Evolutionary conservation across 2,797 vertebrate species (phyloP).

Genomic region (Mionectes olivaceus): DNA sequence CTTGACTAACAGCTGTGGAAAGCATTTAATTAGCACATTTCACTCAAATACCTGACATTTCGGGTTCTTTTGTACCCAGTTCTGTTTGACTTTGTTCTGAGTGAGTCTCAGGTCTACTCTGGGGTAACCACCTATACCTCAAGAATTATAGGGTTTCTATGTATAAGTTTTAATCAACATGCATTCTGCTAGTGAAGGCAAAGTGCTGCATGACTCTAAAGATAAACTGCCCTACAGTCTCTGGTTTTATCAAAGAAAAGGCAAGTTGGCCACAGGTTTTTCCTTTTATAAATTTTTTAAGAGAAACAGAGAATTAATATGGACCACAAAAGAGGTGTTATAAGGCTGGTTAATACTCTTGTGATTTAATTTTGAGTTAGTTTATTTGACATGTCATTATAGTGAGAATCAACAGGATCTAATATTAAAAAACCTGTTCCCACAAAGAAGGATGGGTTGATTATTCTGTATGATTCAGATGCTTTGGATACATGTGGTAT

Average conservation of each 20-base stretch:
- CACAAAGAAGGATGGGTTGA: neutral
- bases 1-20: neutral
- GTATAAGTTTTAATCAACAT: neutral
- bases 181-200: neutral
- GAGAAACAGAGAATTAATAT: neutral
- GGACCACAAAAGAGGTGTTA: neutral
- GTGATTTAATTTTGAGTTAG: neutral
- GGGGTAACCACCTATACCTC: neutral
- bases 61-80: rapidly evolving
- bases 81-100: neutral
- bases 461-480: neutral
- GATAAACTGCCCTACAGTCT: neutral
- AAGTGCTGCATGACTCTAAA: neutral
- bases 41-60: neutral
- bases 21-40: neutral
- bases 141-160: neutral
- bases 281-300: neutral
- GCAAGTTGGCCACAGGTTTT: neutral
- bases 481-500: neutral
- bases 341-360: neutral
- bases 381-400: neutral
- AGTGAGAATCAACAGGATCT: neutral
- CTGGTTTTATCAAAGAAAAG: neutral
- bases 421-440: neutral
- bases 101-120: neutral